Base-by-base conservation (phyloP, 2,888 invertebrate species). In the Agriopis aurantiaria region DNA sequence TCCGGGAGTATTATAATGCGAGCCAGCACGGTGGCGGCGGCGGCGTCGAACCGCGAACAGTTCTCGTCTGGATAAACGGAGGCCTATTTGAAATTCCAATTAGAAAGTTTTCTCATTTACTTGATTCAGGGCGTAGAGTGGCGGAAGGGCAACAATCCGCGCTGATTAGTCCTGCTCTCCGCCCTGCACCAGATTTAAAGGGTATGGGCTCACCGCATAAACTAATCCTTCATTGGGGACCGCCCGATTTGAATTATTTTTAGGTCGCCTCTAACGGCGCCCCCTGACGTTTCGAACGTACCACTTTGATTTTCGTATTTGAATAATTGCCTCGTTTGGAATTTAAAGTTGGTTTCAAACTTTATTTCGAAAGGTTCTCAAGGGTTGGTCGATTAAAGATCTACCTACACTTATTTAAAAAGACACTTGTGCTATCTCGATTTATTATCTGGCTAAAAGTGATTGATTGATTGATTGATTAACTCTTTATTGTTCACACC, bases 91-190 rank as follows among this genome's bases (percentile, higher is more conserved):
- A 93, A 93, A 90, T 93, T 93, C 92, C 93, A 93, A 93, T 93
- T 93, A 93, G 91, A 93, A 93, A 93, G 92, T 93, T 93, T 93
- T 93, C 93, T 93, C 93, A 93, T 93, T 93, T 93, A 91, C 89
- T 91, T 92, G 92, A 93, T 91, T 92, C 91, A 90, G 91, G 89
- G 91, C 88, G 92, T 86, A 83, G 91, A 89, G 89, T 89, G 85
- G 90, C 88, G 89, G 88, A 91, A 90, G 91, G 92, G 92, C 91
- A 91, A 91, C 92, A 92, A 92, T 92, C 91, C 91, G 85, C 88
- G 86, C 90, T 91, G 91, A 93, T 92, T 92, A 92, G 91, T 86
- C 90, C 86, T 89, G 84, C 85, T 89, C 88, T 87, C 88, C 85
- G 79, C 86, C 86, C 88, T 83, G 87, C 88, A 88, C 83, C 91